Evolutionary conservation across 1,140 invertebrate species (phyloP).

Genomic region (Lucilia sericata): DNA sequence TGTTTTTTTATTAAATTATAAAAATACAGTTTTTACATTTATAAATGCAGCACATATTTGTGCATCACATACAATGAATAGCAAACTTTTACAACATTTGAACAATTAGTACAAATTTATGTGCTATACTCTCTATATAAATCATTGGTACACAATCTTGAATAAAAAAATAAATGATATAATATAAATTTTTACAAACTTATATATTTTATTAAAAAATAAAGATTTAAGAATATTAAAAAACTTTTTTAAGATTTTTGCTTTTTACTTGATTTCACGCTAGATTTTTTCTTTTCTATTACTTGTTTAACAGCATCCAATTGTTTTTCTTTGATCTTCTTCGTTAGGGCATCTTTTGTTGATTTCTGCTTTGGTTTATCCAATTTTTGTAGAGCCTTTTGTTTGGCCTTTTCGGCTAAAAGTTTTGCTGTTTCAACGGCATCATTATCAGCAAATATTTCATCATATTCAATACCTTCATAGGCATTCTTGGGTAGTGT

Average conservation of each 20-base stretch:
- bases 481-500: slow-evolving; percentile 80
- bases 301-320: slow-evolving; percentile 56
- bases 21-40: too few relatives aligned
- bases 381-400: slow-evolving; percentile 48
- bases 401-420: slow-evolving; percentile 57
- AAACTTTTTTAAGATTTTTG: neutral
- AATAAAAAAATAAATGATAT: too few relatives aligned
- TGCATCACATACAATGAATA: too few relatives aligned
- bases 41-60: too few relatives aligned
- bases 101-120: too few relatives aligned
- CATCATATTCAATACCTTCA: slow-evolving; percentile 70
- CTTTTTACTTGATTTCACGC: slow-evolving; percentile 47
- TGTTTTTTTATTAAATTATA: too few relatives aligned
- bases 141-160: too few relatives aligned
- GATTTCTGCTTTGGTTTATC: slow-evolving; percentile 41
- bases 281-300: slow-evolving; percentile 60
- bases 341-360: slow-evolving; percentile 54
- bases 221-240: too few relatives aligned
- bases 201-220: too few relatives aligned
- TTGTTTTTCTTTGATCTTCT: slow-evolving; percentile 65
- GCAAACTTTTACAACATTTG: too few relatives aligned
- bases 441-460: slow-evolving; percentile 70
- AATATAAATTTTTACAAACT: too few relatives aligned
- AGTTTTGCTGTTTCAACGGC: slow-evolving; percentile 67
- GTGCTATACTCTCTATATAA: too few relatives aligned